Base-by-base conservation (phyloP, 1,140 invertebrate genomes). In the Ceratina australensis region DNA sequence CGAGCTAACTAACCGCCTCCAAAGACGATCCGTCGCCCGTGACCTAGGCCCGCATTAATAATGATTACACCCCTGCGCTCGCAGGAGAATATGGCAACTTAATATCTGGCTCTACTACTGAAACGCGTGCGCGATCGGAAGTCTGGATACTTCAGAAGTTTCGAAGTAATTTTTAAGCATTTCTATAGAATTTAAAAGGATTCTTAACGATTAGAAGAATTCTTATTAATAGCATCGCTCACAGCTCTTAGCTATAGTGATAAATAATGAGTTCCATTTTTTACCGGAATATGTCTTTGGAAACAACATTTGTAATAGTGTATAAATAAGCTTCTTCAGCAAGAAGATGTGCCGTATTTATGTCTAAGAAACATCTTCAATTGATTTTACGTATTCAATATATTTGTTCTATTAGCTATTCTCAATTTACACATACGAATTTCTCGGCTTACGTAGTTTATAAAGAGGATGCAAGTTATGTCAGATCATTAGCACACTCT, bases 31-130 rank as follows among this genome's bases (percentile, higher is more conserved):
- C 80, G 84, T 78, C 89, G 92, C 91, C 93, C 93, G 89, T 93
- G 93, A 93, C 92, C 92, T 93, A 93, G 91, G 90, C 91, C 90
- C 87, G 90, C 89, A 92, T 92, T 91, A 90, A 91, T 91, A 91
- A 91, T 87, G 87, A 84, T 86, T 86, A 85, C 82, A 84, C 56
- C 82, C 74, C 77, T 81, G 63, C 57, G 57, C 50, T 59, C 54
- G 52, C 33, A 42, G 56, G 50, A 50, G 42, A 79, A 64, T 65
- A 59, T 54, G 47, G 69, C 52, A 74, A 65, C 64, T 82, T 79
- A 69, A 77, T 64, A 71, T 67, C 72, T 72, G 61, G 42, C 47
- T 47, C 49, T 57, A 28, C 74, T 18, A 13, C 74, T 28, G 24
- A 2, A 10, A 24, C n/a, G 12, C 20, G n/a, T 47, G n/a, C 28